phyloP scores from a whole-genome alignment of 2,888 invertebrate species.

The Myopa tessellatipennis region DNA sequence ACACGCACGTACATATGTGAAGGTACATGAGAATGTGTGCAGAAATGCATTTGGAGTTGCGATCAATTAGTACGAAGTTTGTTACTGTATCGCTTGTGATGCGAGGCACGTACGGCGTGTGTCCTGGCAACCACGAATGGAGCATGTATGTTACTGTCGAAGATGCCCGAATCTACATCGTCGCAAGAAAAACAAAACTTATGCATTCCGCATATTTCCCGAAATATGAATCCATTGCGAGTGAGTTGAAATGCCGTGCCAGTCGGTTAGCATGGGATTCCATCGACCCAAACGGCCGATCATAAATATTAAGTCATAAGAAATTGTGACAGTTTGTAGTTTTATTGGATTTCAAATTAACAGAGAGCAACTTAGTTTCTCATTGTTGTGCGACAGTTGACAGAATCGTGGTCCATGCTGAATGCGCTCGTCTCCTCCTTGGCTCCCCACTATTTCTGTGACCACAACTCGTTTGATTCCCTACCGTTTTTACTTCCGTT shows the following conservation, averaged over 20 bases:
- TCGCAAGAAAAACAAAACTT: not conserved
- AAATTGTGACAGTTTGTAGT: constrained; percentile 57
- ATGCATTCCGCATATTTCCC: constrained; percentile 6
- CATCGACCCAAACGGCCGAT: constrained; percentile 47
- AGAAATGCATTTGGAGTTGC: constrained; percentile 20
- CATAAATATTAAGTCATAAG: constrained; percentile 64
- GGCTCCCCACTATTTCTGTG: not conserved
- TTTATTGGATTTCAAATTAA: constrained; percentile 30
- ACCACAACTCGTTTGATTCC: not conserved
- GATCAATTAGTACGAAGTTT: constrained; percentile 66
- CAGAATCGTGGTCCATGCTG: not conserved
- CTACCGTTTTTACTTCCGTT: too few species aligned
- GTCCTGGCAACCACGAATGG: constrained; percentile 55
- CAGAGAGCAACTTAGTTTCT: not conserved
- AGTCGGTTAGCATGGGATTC: not conserved
- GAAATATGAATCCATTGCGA: constrained; percentile 59
- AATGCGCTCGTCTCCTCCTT: not conserved
- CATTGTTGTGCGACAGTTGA: not conserved
- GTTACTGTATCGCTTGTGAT: constrained; percentile 59
- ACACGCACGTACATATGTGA: too few species aligned
- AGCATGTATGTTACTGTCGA: not conserved
- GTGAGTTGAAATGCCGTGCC: constrained; percentile 15
- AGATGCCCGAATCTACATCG: not conserved
- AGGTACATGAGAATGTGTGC: too few species aligned
- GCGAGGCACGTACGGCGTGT: constrained; percentile 67